Conservation (phyloP, 2,797 vertebrate species). For the Eulemur rubriventer region DNA sequence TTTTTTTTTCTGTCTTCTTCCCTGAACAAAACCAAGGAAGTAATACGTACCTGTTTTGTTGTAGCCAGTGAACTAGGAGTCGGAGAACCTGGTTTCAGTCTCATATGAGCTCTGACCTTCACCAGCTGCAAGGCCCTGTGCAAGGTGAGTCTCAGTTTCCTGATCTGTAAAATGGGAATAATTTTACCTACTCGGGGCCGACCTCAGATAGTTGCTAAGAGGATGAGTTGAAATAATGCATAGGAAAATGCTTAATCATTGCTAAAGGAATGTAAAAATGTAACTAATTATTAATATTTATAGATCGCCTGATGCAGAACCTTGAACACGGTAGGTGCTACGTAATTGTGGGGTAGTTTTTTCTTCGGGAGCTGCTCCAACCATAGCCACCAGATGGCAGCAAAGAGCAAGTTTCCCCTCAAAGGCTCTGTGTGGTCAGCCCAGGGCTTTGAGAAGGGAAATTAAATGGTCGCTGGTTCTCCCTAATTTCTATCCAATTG, state of each 20-base stretch:
- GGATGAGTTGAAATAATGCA: not conserved
- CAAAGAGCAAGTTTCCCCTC: constrained; percentile 72
- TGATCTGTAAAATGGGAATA: constrained; percentile 33
- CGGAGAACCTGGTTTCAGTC: not conserved
- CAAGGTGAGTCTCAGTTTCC: not conserved
- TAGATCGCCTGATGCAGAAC: not conserved
- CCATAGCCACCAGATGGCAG: constrained; percentile 75
- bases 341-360: not conserved
- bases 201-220: not conserved
- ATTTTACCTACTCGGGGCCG: not conserved
- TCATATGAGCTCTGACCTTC: not conserved
- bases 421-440: not conserved
- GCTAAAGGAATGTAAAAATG: not conserved
- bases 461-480: not conserved
- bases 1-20: not conserved
- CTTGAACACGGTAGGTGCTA: not conserved
- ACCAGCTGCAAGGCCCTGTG: too few relatives aligned
- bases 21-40: not conserved
- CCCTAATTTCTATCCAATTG: not conserved
- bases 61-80: not conserved
- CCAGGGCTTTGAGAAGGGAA: not conserved
- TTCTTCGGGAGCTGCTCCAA: not conserved
- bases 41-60: not conserved
- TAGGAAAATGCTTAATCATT: not conserved
- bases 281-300: not conserved